Percentiles rank a stretch among this genome's conserved stretches.
Conservation (phyloP, 2,888 invertebrate species). For the Thera obeliscata region DNA sequence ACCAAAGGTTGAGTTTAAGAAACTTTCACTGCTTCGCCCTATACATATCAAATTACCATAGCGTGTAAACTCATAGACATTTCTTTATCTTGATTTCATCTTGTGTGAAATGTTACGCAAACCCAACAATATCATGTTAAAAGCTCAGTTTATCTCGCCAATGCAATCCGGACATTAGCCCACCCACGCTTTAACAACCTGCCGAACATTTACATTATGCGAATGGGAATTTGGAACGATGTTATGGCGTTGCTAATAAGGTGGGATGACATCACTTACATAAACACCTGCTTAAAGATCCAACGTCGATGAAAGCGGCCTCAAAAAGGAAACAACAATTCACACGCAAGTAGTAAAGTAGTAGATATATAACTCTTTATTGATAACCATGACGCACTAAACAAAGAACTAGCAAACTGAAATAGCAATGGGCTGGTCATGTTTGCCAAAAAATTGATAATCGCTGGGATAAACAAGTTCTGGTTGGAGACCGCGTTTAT, state of each 20-base stretch:
- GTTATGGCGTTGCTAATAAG: constrained; percentile 34
- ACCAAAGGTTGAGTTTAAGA: no score
- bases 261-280: constrained; percentile 32
- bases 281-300: constrained; percentile 31
- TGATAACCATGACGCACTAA: no score
- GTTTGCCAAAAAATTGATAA: no score
- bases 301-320: constrained; percentile 7
- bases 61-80: not conserved
- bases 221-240: constrained; percentile 29
- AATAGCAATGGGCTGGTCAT: no score
- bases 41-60: no score
- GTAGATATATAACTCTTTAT: no score
- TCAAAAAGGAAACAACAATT: not conserved
- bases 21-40: no score
- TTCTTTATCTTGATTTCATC: constrained; percentile 1
- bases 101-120: constrained; percentile 12
- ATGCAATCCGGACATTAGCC: constrained; percentile 23
- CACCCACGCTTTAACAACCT: constrained; percentile 39
- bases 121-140: constrained; percentile 20
- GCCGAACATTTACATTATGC: constrained; percentile 37
- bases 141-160: constrained; percentile 27
- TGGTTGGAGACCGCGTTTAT: no score
- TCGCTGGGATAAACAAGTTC: no score
- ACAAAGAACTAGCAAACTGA: no score
- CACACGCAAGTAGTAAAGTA: no score